Conservation (phyloP, 2,797 vertebrate genomes). For the Pipistrellus kuhlii region DNA sequence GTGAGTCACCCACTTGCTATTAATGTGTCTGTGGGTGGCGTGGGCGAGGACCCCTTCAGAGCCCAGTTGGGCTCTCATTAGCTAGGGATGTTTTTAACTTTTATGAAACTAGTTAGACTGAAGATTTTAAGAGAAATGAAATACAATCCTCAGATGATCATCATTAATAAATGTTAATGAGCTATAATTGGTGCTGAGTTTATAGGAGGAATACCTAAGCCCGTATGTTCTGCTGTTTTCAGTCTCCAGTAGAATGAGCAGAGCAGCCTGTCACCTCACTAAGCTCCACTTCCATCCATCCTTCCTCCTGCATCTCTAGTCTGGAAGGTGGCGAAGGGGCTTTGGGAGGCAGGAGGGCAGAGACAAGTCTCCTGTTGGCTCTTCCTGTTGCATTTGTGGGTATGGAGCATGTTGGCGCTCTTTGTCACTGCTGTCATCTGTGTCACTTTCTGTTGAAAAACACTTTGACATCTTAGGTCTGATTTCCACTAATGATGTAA, state of each 20-base stretch:
- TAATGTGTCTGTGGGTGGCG: background rate
- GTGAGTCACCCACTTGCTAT: background rate
- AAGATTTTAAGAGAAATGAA: constrained; percentile 45
- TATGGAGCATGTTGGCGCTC: too few species aligned
- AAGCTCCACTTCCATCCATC: background rate
- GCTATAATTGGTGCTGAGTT: background rate
- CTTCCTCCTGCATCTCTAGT: accelerated
- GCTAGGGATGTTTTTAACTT: background rate
- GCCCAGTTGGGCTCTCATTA: background rate
- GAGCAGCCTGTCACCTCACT: background rate
- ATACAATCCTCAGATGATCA: constrained; percentile 24
- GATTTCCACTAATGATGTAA: background rate
- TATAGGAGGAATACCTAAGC: background rate
- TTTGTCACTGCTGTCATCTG: background rate
- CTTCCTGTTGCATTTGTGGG: background rate
- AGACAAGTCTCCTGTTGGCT: background rate
- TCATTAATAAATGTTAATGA: constrained; percentile 30
- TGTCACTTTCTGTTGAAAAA: background rate
- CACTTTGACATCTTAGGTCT: background rate
- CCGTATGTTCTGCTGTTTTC: background rate
- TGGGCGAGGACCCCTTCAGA: background rate
- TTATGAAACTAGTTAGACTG: background rate
- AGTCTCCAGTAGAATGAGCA: background rate
- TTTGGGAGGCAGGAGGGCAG: background rate
- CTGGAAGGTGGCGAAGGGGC: accelerated